A percentile compares a stretch with the other conserved stretches of the same genome.
phyloP scores from a whole-genome alignment of 2,888 invertebrate species.

The Odontocerum albicorne region DNA sequence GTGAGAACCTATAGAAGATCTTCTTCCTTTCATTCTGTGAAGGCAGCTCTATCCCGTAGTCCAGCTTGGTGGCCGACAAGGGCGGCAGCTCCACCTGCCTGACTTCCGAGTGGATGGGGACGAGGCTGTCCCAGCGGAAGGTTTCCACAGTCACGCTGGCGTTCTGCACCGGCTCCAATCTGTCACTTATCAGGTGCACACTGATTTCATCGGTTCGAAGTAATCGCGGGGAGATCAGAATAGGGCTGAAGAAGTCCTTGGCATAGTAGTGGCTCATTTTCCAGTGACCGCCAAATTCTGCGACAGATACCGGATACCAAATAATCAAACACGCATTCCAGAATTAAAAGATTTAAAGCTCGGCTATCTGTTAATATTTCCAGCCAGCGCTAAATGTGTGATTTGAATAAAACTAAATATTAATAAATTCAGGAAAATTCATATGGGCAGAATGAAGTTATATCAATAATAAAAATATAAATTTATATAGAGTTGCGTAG shows the following conservation, averaged over 20 bases:
- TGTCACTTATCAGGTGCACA: conserved; percentile 68
- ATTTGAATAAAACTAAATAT: too few relatives aligned
- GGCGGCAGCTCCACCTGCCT: conserved; percentile 10
- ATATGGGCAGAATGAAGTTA: too few relatives aligned
- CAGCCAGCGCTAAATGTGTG: too few relatives aligned
- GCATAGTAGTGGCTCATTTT: conserved; percentile 91
- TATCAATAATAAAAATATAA: too few relatives aligned
- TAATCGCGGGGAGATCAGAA: conserved; percentile 65
- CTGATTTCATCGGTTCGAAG: conserved; percentile 54
- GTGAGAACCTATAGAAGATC: conserved; percentile 51
- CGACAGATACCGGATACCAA: too few relatives aligned
- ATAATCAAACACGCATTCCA: too few relatives aligned
- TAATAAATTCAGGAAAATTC: too few relatives aligned
- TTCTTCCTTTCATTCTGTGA: conserved; percentile 40
- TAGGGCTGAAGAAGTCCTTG: conserved; percentile 79
- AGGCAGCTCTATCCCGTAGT: conserved; percentile 39
- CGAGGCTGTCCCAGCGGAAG: conserved; percentile 60
- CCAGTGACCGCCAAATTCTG: conserved; percentile 78
- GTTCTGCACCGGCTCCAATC: conserved; percentile 48
- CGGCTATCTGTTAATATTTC: too few relatives aligned
- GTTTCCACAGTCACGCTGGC: conserved; percentile 58
- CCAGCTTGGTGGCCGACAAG: conserved; percentile 36
- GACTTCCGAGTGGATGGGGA: conserved; percentile 44
- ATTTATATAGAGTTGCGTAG: too few relatives aligned
- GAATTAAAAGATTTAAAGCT: too few relatives aligned